These are phyloP conservation scores for Oryzias woworae DNA, from an alignment of 2,113 vertebrate genomes.

Conservation along the genomic window DNA sequence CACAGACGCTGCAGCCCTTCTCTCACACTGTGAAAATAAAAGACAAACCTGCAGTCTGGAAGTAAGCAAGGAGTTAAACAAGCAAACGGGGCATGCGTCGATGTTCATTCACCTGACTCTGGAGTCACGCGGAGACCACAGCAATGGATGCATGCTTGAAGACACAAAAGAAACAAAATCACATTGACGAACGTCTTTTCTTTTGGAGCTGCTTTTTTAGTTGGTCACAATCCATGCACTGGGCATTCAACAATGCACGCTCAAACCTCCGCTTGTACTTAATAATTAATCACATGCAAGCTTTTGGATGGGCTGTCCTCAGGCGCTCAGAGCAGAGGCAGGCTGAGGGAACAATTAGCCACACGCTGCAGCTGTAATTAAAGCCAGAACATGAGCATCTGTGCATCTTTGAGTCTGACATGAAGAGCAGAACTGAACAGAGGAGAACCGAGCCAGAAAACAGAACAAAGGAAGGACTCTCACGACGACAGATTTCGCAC, in stretches of 20 bases:
- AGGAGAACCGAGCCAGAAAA: background rate
- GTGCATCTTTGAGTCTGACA: background rate
- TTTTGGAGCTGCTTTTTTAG: too few species aligned
- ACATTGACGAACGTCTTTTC: too few species aligned
- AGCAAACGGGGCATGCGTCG: too few species aligned
- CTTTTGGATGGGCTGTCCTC: slow-evolving; percentile 3
- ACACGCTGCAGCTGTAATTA: background rate
- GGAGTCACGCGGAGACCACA: too few species aligned
- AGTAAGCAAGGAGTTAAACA: too few species aligned
- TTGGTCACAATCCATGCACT: background rate
- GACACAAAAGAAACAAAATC: too few species aligned
- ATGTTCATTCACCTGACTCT: too few species aligned
- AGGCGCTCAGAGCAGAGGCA: background rate
- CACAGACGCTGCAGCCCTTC: too few species aligned
- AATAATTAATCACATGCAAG: slow-evolving; percentile 4
- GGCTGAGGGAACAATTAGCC: slow-evolving; percentile 13
- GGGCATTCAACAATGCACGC: background rate
- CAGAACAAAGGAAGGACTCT: background rate
- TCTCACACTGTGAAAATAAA: too few species aligned
- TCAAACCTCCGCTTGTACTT: background rate
- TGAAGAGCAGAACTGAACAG: background rate
- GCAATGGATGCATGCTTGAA: too few species aligned
- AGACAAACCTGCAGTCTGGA: too few species aligned
- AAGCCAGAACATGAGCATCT: background rate
- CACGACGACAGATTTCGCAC: too few species aligned